Evolutionary conservation across 2,113 vertebrate species (phyloP).

Genomic region (Crotalus horridus): DNA sequence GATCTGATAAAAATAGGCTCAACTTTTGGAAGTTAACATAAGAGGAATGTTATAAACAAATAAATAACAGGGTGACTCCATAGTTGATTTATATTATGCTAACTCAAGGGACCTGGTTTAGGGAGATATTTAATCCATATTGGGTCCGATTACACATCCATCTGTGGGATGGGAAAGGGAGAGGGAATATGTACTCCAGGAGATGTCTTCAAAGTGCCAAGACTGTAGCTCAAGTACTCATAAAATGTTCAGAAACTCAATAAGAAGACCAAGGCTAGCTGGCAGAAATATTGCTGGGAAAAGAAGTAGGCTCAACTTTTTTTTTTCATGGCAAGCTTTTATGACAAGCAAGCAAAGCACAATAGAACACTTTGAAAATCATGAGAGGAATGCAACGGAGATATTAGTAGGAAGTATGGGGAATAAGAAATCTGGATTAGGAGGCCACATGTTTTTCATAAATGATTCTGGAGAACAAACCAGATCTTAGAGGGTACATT

Average conservation of each 20-base stretch:
- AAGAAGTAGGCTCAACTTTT: not conserved
- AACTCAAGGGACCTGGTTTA: slow-evolving; percentile 49
- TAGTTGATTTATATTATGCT: slow-evolving; percentile 54
- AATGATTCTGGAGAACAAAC: not conserved
- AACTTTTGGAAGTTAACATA: slow-evolving; percentile 37
- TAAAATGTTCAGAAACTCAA: not conserved
- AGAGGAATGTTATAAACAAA: slow-evolving; percentile 56
- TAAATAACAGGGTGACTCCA: slow-evolving; percentile 39
- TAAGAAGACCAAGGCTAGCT: not conserved
- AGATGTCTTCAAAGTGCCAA: not conserved
- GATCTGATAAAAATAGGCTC: slow-evolving; percentile 47
- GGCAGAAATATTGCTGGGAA: not conserved
- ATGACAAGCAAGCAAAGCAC: no score
- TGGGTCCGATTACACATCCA: not conserved
- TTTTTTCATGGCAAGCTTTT: not conserved
- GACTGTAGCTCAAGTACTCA: not conserved
- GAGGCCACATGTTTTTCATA: not conserved
- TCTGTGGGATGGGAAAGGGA: not conserved
- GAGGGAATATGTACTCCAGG: not conserved
- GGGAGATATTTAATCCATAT: slow-evolving; percentile 29
- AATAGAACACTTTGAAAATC: not conserved
- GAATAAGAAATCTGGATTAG: not conserved
- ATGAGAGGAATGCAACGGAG: not conserved
- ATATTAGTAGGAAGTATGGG: not conserved
- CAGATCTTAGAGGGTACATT: not conserved